Conservation (phyloP, 2,113 vertebrate species). For the Pontoporia blainvillei region DNA sequence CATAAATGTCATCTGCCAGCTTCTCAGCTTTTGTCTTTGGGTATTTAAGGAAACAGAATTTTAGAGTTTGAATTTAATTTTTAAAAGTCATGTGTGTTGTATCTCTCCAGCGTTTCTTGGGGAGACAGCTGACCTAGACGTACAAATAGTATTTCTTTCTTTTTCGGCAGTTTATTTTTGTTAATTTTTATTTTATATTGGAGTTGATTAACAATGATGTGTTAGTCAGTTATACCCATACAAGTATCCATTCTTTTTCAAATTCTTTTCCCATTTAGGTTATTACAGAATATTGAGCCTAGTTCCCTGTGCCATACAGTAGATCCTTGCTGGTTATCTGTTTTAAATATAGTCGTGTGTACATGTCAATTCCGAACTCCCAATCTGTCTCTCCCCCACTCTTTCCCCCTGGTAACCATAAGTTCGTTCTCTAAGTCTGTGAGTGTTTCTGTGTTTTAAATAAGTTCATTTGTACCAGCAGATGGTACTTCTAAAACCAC, state of each 20-base stretch:
- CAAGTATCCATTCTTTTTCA: neutral
- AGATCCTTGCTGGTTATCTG: neutral
- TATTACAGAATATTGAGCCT: neutral
- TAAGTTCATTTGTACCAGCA: neutral
- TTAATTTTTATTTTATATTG: neutral
- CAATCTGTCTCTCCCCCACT: fast-evolving
- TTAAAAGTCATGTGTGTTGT: neutral
- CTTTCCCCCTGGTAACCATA: neutral
- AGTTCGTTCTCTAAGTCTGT: neutral
- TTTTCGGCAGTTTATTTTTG: neutral
- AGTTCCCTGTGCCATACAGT: neutral
- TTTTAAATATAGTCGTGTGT: neutral
- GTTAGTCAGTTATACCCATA: neutral
- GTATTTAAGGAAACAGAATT: neutral
- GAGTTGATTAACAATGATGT: neutral
- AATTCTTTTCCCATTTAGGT: neutral
- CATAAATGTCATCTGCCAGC: neutral
- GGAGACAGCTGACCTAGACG: neutral
- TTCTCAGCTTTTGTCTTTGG: neutral
- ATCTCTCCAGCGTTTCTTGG: neutral
- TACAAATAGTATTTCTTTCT: neutral
- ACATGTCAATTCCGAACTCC: neutral
- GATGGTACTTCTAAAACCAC: neutral
- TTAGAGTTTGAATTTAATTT: neutral
- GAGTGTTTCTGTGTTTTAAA: neutral